phyloP scores from a whole-genome alignment of 2,113 vertebrate species.

The Bombycilla garrulus region DNA sequence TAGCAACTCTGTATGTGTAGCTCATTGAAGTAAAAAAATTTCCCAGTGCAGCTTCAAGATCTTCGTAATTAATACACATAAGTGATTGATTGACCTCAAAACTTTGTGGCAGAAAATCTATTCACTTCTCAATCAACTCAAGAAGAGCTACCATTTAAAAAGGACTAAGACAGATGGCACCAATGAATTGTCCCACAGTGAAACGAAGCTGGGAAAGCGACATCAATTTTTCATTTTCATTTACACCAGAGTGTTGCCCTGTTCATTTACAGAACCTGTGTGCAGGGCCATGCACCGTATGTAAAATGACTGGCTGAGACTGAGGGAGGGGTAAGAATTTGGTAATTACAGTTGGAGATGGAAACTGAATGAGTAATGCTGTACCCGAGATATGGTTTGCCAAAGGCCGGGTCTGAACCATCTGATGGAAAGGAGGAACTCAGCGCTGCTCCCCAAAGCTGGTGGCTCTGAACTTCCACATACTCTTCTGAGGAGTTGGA shows the following conservation, averaged over 20 bases:
- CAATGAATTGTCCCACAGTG: not conserved
- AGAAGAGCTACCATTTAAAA: slow-evolving; percentile 37
- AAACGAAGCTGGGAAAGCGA: not conserved
- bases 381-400: not conserved
- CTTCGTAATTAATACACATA: slow-evolving; percentile 15
- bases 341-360: not conserved
- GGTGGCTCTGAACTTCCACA: not conserved
- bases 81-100: slow-evolving; percentile 67
- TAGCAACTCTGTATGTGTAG: not conserved
- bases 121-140: slow-evolving; percentile 56
- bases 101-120: slow-evolving; percentile 63
- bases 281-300: rapidly evolving
- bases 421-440: not conserved
- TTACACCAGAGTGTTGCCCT: not conserved
- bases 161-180: slow-evolving; percentile 57
- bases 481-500: not conserved
- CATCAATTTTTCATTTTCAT: slow-evolving; percentile 26
- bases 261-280: not conserved
- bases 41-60: not conserved
- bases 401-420: no score
- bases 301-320: not conserved
- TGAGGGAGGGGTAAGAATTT: not conserved
- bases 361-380: not conserved
- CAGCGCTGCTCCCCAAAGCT: not conserved
- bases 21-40: not conserved